A percentile compares a stretch with the other conserved stretches of the same genome.
phyloP scores from a whole-genome alignment of 2,113 vertebrate genomes.

The Cololabis saira region DNA sequence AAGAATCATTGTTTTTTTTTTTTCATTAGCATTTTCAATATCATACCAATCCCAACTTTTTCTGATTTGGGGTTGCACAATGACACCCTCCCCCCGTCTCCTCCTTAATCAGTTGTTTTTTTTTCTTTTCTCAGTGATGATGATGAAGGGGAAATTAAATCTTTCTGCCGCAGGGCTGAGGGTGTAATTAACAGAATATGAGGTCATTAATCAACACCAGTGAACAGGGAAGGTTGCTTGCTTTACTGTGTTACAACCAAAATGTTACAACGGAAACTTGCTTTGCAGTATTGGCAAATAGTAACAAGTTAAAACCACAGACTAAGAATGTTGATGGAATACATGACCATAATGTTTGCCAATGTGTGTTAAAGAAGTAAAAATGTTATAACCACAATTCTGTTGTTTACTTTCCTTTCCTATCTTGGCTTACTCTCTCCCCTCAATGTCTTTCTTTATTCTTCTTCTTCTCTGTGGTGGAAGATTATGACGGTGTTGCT shows the following conservation, averaged over 20 bases:
- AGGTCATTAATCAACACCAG: constrained; percentile 95
- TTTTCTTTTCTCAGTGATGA: constrained; percentile 85
- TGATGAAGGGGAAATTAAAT: constrained; percentile 90
- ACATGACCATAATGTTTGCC: neutral
- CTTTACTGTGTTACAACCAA: constrained; percentile 72
- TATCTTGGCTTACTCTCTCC: neutral
- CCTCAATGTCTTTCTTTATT: neutral
- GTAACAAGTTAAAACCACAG: constrained; percentile 52
- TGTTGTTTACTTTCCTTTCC: neutral
- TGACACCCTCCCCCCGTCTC: constrained; percentile 2
- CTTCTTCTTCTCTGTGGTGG: constrained; percentile 22
- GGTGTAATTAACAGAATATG: constrained; percentile 94
- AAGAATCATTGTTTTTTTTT: too few relatives aligned
- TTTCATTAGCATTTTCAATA: too few relatives aligned
- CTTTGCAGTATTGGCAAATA: constrained; percentile 42
- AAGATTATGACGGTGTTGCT: constrained; percentile 61
- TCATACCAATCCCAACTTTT: too few relatives aligned
- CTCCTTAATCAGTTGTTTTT: constrained; percentile 83
- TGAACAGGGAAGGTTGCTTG: constrained; percentile 80
- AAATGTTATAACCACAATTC: neutral
- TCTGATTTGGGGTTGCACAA: neutral
- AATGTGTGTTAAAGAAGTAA: neutral
- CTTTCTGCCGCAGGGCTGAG: constrained; percentile 88
- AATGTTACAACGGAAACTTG: constrained; percentile 58
- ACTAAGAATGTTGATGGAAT: constrained; percentile 18